phyloP scores from a whole-genome alignment of 2,888 invertebrate genomes.

The Agrochola litura region DNA sequence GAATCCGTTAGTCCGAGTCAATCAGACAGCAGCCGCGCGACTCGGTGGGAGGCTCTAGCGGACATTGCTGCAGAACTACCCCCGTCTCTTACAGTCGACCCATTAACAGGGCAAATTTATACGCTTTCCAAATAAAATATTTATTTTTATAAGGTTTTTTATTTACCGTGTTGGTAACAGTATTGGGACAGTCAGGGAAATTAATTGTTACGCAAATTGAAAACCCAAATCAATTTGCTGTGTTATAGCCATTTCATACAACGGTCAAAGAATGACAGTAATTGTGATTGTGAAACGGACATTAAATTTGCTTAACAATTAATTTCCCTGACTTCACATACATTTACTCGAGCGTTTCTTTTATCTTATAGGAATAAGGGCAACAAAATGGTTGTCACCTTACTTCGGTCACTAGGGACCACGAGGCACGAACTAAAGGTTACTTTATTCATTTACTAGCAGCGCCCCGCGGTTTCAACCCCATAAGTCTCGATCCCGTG shows the following conservation, averaged over 20 bases:
- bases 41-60: constrained; percentile 91
- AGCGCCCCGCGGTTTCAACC: too few relatives aligned
- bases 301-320: not conserved
- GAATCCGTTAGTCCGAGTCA: constrained; percentile 80
- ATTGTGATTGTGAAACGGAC: not conserved
- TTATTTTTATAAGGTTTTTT: constrained; percentile 27
- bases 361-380: not conserved
- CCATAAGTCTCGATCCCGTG: too few relatives aligned
- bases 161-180: constrained; percentile 10
- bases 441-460: too few relatives aligned
- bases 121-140: constrained; percentile 80
- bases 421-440: too few relatives aligned
- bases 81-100: constrained; percentile 87
- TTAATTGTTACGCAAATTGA: not conserved
- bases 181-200: not conserved
- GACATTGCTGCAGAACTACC: constrained; percentile 91
- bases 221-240: not conserved
- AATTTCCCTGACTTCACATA: not conserved
- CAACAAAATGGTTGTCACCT: not conserved
- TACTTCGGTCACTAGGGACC: too few relatives aligned
- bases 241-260: not conserved
- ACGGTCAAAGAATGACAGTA: not conserved
- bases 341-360: too few relatives aligned
- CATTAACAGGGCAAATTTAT: constrained; percentile 87
- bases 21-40: constrained; percentile 87